Base-by-base conservation (phyloP, 2,888 invertebrate species). In the Pocota personata region DNA sequence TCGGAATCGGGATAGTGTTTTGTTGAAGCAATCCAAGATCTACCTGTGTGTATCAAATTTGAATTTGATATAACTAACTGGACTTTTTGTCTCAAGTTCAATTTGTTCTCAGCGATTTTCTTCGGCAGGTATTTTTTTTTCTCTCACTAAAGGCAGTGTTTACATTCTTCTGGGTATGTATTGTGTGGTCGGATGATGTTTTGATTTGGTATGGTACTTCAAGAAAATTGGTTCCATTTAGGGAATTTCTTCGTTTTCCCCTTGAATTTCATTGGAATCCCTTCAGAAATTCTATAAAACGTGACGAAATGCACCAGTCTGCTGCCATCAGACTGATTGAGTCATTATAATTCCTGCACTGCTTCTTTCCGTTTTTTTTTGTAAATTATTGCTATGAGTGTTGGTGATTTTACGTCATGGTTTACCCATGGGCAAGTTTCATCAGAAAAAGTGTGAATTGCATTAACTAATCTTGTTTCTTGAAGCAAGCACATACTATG, bases 181-280 rank as follows among this genome's bases (percentile, higher is more conserved):
- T 66, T 57, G 75, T 19, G 30, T 40, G 43, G 57, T 66, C 24
- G 75, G 35, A 48, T 67, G 76, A 66, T 67, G 37, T 66, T 76
- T 43, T 57, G 32, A 48, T 48, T 27, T 75, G 8, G 32, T 1
- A 12, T 30, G 14, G 30, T 27, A n/a, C 14, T 10, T 24, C 16
- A 43, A 43, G 14, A n/a, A 1, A 62, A 27, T 30, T 24, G 3
- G 7, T 16, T 27, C 16, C 7, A n/a, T 40, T 62, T 6, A 16
- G 8, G 71, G n/a, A 8, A 16, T 27, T 50, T 60, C 16, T 37
- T 50, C 21, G 43, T 48, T n/a, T 58, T 21, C 16, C 0, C 16
- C 48, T 10, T 30, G 10, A n/a, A n/a, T 48, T 50, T 24, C 7
- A 43, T 0, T 35, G 48, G 27, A 48, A 67, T 27, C 37, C 37